Percentiles rank a stretch among this genome's conserved stretches.
phyloP scores from a whole-genome alignment of 2,888 invertebrate species.

The Drosophila engyochracea region DNA sequence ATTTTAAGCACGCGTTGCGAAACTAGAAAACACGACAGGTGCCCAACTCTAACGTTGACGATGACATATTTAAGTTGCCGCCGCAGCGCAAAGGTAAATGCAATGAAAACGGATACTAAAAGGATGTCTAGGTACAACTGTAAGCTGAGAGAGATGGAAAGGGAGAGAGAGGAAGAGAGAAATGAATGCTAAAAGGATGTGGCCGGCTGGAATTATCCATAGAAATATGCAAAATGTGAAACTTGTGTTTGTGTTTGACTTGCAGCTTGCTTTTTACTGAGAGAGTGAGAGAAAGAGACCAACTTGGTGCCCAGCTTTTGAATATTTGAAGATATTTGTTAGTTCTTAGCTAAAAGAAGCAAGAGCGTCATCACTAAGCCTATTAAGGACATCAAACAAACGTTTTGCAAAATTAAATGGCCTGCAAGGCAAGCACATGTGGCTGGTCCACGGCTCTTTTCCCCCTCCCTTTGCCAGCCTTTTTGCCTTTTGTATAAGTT shows the following conservation, averaged over 20 bases:
- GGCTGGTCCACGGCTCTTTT: conserved; percentile 25
- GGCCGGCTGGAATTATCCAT: conserved; percentile 59
- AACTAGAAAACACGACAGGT: not conserved
- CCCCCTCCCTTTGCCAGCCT: conserved; percentile 3
- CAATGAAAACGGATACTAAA: conserved; percentile 54
- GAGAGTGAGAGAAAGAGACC: conserved; percentile 8
- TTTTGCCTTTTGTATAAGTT: conserved; percentile 71
- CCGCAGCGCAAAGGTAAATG: conserved; percentile 61
- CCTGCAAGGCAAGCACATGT: conserved; percentile 81
- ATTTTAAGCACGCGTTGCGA: not conserved
- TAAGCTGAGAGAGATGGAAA: conserved; percentile 4
- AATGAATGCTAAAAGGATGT: conserved; percentile 13
- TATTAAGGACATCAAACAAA: conserved; percentile 82
- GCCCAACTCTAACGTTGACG: conserved; percentile 1
- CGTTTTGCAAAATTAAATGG: conserved; percentile 81
- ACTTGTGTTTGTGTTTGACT: conserved; percentile 71
- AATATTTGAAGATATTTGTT: conserved; percentile 71
- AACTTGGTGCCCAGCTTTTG: conserved; percentile 55
- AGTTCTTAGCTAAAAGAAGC: conserved; percentile 21
- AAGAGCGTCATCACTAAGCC: conserved; percentile 64
- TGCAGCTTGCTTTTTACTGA: conserved; percentile 60
- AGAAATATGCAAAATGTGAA: conserved; percentile 69
- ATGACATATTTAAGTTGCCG: conserved; percentile 51
- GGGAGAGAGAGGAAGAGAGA: not conserved
- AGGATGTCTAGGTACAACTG: conserved; percentile 35